Evolutionary conservation across 2,888 invertebrate species (phyloP).

Genomic region (Ornithoptera priamus): DNA sequence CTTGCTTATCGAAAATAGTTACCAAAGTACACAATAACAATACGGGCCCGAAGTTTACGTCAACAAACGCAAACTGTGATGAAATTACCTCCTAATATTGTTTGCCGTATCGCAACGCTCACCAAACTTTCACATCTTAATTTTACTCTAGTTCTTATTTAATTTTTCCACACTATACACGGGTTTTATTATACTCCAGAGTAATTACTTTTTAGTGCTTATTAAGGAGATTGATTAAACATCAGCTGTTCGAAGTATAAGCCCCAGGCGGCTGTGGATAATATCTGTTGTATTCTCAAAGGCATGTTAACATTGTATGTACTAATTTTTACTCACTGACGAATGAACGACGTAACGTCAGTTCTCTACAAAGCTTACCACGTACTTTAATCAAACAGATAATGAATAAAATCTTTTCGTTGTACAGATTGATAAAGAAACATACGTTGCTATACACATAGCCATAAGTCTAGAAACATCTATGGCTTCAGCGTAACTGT

Average conservation of each 20-base stretch:
- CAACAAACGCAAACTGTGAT: conserved; percentile 18
- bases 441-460: neutral
- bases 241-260: conserved; percentile 16
- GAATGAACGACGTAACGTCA: conserved; percentile 10
- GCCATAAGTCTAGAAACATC: too few relatives aligned
- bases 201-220: too few relatives aligned
- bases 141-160: neutral
- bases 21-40: conserved; percentile 17
- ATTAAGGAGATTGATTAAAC: conserved; percentile 21
- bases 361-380: neutral
- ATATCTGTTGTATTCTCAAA: conserved; percentile 10
- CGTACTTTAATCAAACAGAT: neutral
- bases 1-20: conserved; percentile 17
- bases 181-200: too few relatives aligned
- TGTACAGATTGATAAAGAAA: neutral
- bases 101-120: conserved; percentile 15
- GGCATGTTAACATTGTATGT: conserved; percentile 1
- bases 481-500: too few relatives aligned
- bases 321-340: conserved; percentile 11
- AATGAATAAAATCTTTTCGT: neutral
- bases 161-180: too few relatives aligned
- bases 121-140: conserved; percentile 21
- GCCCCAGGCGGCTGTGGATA: conserved; percentile 10
- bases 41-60: conserved; percentile 8
- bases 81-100: conserved; percentile 24